Evolutionary conservation across 2,113 vertebrate species (phyloP), one percentile per base, ranked within the genome.

Genomic region (Sturnira hondurensis): DNA sequence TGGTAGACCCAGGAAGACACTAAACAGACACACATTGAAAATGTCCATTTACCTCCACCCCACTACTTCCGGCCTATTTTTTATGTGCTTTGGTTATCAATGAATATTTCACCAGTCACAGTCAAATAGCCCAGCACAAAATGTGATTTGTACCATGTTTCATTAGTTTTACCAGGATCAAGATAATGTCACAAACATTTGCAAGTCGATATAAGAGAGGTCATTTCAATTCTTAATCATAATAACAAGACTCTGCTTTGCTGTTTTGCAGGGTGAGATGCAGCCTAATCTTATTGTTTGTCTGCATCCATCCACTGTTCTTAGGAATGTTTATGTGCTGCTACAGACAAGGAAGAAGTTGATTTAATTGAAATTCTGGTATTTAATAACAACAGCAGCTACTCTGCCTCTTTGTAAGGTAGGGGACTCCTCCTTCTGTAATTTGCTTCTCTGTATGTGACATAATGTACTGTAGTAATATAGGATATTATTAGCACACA

Each of bases 281-380:
- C 31, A 93, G 11, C 45, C 36, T 90, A 85, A 93, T 82, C 56
- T 96, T 84, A 87, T 91, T 63, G 61, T 77, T 83, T 87, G 52
- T 78, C 41, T 52, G 87, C 58, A 96, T 41, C 15, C 36, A 93
- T 58, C 12, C 81, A 86, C 19, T 67, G 68, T 95, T 93, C 45
- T 28, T 26, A 61, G 12, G 89, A 95, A 95, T 43, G 20, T 96
- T 96, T 96, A 88, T 89, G 80, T 38, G 86, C 89, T 95, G 85
- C 56, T 74, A 50, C 85, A 97, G 85, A 86, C 93, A 87, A 94
- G 85, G 92, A 97, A 98, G 93, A 58, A 97, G 31, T 31, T 96
- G 47, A 97, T 94, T 74, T 97, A 97, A 97, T 87, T 97, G 93
- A 96, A 98, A 91, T 86, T 94, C 54, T 97, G 54, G 10, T 95